Base-by-base conservation (phyloP, 2,797 vertebrate genomes). In the Tenualosa thibaudeaui region DNA sequence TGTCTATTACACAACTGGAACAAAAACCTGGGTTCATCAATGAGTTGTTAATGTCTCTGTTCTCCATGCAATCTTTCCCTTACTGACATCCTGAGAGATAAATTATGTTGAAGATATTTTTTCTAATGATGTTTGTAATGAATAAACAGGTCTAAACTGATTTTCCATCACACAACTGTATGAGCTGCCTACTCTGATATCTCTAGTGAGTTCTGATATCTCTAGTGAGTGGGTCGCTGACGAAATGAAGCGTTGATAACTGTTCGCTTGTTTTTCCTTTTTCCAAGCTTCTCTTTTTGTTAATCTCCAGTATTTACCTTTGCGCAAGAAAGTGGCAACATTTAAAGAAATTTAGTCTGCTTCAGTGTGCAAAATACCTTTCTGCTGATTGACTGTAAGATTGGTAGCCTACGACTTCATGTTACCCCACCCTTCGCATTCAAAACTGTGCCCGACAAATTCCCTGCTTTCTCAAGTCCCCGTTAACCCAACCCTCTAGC, bases 401-500 rank as follows among this genome's bases (percentile, higher is more conserved):
- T 40, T 40, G 8, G 17, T 13, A 17, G 40, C 17, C 37, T 75
- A 75, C 40, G 68, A 37, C 7, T 75, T 37, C 40, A 40, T 40
- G 68, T 46, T 22, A 78, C 71, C 19, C 40, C 71, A 78, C 71
- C 71, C 71, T 78, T 78, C 17, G 40, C 71, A 37, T 78, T 78
- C 71, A 40, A 78, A 78, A 43, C 71, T 78, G 71, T 78, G 8
- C 15, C 71, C 71, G 40, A 19, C 5, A 78, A 46, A 78, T 78
- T 78, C 71, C 37, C 60, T 40, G 31, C 60, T 83, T 68, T 83
- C 68, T 75, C 81, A 54, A 83, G 62, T 60, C 86, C 84, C 84
- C 81, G 84, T 81, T 84, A 86, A 85, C 78, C 82, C 85, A 83
- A 85, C 82, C 82, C 71, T 86, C 81, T 86, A 83, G 75, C 68